These are phyloP conservation scores for Pao palembangensis DNA, from an alignment of 2,113 vertebrate species.

Conservation along the genomic window DNA sequence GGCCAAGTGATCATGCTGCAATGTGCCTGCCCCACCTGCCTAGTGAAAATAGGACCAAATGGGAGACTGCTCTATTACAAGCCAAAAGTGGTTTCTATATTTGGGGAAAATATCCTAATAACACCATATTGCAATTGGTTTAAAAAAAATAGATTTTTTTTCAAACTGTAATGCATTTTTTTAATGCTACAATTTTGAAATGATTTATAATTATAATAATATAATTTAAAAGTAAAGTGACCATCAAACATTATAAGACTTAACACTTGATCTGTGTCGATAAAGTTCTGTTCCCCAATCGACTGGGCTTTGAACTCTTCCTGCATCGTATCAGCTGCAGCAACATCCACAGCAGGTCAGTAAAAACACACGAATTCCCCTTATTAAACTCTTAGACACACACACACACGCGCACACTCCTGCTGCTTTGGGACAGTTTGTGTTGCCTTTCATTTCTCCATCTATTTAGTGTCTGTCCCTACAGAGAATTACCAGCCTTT, in stretches of 20 bases:
- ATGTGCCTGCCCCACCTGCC: constrained; percentile 42
- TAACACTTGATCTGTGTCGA: constrained; percentile 18
- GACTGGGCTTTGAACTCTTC: constrained; percentile 48
- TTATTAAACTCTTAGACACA: constrained; percentile 25
- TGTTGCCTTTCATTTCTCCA: constrained; percentile 26
- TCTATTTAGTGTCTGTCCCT: constrained; percentile 26
- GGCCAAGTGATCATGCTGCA: constrained; percentile 16
- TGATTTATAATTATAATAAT: too few relatives aligned
- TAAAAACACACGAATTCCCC: constrained; percentile 32
- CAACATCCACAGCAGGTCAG: constrained; percentile 43
- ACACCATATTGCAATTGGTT: too few relatives aligned
- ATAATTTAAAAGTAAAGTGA: too few relatives aligned
- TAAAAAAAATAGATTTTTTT: too few relatives aligned
- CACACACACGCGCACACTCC: constrained; percentile 17
- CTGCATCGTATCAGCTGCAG: constrained; percentile 30
- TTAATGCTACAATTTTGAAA: too few relatives aligned
- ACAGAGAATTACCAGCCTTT: constrained; percentile 35
- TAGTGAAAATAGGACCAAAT: not conserved
- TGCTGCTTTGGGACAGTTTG: constrained; percentile 29
- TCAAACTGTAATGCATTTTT: too few relatives aligned
- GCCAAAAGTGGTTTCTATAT: not conserved
- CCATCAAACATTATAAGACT: too few relatives aligned
- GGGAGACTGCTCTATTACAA: not conserved
- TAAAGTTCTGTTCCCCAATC: constrained; percentile 26
- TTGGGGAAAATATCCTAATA: too few relatives aligned